Base-by-base conservation (phyloP, 2,797 vertebrate genomes). In the Holocentrus rufus region DNA sequence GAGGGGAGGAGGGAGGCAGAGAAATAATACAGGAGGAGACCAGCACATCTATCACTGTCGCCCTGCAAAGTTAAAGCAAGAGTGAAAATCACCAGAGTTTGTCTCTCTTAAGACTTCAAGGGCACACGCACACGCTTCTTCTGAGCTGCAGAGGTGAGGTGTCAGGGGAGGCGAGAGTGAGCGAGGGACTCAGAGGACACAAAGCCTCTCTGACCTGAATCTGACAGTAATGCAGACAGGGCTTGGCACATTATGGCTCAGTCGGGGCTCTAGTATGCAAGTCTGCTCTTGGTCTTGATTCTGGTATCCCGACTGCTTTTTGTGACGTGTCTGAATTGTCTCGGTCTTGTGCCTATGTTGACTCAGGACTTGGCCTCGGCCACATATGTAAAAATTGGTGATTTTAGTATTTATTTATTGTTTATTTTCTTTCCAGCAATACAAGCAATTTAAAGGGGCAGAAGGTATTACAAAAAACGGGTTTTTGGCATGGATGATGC, bases 1-100 rank as follows among this genome's bases (percentile, higher is more conserved):
- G 47, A 30, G 0, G 59, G 9, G 58, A 55, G 55, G 44, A 50
- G 39, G 10, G 55, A 79, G 63, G 69, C 59, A 23, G 9, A 10
- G 49, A 71, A 84, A 86, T 77, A 71, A 76, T 65, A 80, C 72
- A 20, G 75, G 74, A 74, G 61, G 79, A 78, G 84, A 88, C 87
- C 84, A 70, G 82, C 79, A 77, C 87, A 92, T 93, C 86, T 63
- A 84, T 93, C 92, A 92, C 74, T 88, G 91, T 88, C 84, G 72
- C 30, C 0, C 42, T 4, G 78, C 57, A 75, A 70, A 85, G 86
- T 82, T 87, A 87, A 84, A 87, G 72, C 83, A 58, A 25, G 31
- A 69, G 75, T 72, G 63, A 75, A 90, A 90, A 89, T 80, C 70
- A 58, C 76, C 63, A 71, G 57, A 74, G 81, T 87, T 79, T 72